These are phyloP conservation scores for Nomada ruficornis DNA, from an alignment of 2,888 invertebrate species.

Conservation along the genomic window DNA sequence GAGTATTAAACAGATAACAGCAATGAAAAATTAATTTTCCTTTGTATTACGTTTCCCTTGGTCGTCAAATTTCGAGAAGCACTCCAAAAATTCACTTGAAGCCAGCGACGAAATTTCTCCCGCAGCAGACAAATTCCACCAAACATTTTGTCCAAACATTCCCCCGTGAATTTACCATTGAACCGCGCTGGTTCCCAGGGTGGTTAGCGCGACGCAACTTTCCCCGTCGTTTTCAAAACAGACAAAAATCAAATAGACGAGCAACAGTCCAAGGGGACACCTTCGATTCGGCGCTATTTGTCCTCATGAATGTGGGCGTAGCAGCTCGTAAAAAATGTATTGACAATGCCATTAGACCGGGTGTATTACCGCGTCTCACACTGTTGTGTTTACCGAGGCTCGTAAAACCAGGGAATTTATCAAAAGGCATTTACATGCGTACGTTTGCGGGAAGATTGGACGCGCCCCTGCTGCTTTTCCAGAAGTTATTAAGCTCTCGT, in stretches of 20 bases:
- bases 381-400: slow-evolving; percentile 56
- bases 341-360: slow-evolving; percentile 75
- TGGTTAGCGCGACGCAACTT: slow-evolving; percentile 7
- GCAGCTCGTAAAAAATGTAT: slow-evolving; percentile 69
- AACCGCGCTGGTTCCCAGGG: neutral
- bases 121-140: neutral
- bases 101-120: neutral
- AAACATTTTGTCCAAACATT: slow-evolving; percentile 3
- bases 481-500: slow-evolving; percentile 34
- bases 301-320: slow-evolving; percentile 71
- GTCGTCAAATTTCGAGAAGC: too few relatives aligned
- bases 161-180: slow-evolving; percentile 1
- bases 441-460: slow-evolving; percentile 12
- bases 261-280: slow-evolving; percentile 1
- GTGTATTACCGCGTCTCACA: slow-evolving; percentile 50
- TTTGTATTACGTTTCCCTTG: too few relatives aligned
- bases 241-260: slow-evolving; percentile 22
- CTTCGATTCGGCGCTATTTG: slow-evolving; percentile 60
- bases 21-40: too few relatives aligned
- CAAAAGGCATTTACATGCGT: slow-evolving; percentile 19
- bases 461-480: slow-evolving; percentile 14
- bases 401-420: slow-evolving; percentile 69
- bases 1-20: too few relatives aligned
- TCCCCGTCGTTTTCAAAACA: slow-evolving; percentile 39
- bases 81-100: too few relatives aligned